Base-by-base conservation (phyloP, 2,888 invertebrate species). In the Elmis aenea region DNA sequence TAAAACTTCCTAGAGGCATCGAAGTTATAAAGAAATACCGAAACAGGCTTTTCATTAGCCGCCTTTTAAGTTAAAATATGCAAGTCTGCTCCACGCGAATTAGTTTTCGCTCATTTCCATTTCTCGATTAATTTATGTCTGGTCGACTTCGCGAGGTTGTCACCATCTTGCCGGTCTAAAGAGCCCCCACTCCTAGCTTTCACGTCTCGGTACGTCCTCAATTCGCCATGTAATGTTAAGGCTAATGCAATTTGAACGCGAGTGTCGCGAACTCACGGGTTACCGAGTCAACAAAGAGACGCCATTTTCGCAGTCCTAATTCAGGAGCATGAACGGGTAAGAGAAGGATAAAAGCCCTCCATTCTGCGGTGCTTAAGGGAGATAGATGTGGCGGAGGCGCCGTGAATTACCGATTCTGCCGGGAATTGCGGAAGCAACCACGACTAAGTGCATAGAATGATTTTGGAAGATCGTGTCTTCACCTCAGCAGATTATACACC, bases 171-270 rank as follows among this genome's bases (percentile, higher is more conserved):
- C 47, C 52, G 48, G 40, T 50, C 53, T 57, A 55, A 59, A 58
- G 56, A 50, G 51, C 45, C 51, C 45, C 50, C 50, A 40, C 46
- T 36, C 50, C 49, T 32, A 51, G 56, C 59, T 61, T 69, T 69
- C 67, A 69, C 69, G 69, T 68, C 62, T 69, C 64, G 67, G 65
- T 68, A 68, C 66, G 56, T 67, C 65, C 62, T 67, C 69, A 70
- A 70, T 70, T 67, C 69, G 62, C 66, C 70, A 68, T 69, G 69
- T 70, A 69, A 70, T 69, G 69, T 68, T 66, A 67, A 69, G 67
- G 68, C 69, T 70, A 70, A 70, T 70, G 68, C 67, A 70, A 70
- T 70, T 70, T 69, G 66, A 63, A 61, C 62, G 63, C 61, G 58
- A 62, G 64, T 63, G 66, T 66, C 65, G 64, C 62, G 62, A 64